Percentiles rank a stretch among this genome's conserved stretches.
Conservation (phyloP, 53 echinoderm and acorn worm species). For the Stichopus horrens region DNA sequence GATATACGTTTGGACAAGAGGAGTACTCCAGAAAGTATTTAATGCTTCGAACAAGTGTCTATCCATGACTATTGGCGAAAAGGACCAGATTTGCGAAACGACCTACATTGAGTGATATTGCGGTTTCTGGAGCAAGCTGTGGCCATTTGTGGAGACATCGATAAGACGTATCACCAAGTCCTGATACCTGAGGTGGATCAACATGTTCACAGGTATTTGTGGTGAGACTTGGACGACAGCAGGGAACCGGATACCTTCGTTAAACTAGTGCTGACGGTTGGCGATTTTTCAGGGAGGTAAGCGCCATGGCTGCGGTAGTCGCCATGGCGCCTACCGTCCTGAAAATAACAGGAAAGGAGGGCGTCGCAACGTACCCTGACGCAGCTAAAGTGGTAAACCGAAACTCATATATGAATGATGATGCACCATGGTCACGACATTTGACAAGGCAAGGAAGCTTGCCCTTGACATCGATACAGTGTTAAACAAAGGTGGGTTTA, state of each 20-base stretch:
- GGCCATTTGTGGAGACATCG: constrained; percentile 35
- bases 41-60: constrained; percentile 24
- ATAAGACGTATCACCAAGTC: constrained; percentile 43
- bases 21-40: constrained; percentile 41
- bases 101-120: constrained; percentile 34
- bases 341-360: constrained; percentile 41
- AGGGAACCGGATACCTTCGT: constrained; percentile 14
- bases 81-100: constrained; percentile 47
- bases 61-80: constrained; percentile 48
- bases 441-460: constrained; percentile 3
- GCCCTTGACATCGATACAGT: constrained; percentile 11
- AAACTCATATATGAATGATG: constrained; percentile 41
- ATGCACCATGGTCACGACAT: constrained; percentile 15
- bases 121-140: constrained; percentile 37
- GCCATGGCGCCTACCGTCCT: constrained; percentile 42
- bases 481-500: constrained; percentile 38
- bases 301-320: not conserved
- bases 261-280: constrained; percentile 40
- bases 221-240: constrained; percentile 24
- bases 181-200: constrained; percentile 41
- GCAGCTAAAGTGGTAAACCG: constrained; percentile 29
- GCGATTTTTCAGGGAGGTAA: not conserved
- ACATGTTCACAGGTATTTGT: constrained; percentile 46
- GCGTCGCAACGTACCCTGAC: not conserved
- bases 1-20: constrained; percentile 32